Conservation (phyloP, 2,113 vertebrate genomes). For the Engystomops pustulosus region DNA sequence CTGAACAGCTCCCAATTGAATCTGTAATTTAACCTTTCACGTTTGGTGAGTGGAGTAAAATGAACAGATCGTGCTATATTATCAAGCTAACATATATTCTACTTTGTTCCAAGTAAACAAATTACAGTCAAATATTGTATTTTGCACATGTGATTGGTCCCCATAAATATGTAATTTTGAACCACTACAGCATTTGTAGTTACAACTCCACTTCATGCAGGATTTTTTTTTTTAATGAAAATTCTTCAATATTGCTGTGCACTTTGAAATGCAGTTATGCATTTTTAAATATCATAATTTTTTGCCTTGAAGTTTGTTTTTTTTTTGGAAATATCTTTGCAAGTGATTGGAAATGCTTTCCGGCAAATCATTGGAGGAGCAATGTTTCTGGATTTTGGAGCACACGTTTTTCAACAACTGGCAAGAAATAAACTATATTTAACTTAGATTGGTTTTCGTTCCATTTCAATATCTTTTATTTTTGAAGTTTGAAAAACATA, state of each 20-base stretch:
- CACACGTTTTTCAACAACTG: slow-evolving; percentile 41
- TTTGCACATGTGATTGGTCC: slow-evolving; percentile 35
- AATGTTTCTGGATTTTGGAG: slow-evolving; percentile 39
- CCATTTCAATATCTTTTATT: slow-evolving; percentile 26
- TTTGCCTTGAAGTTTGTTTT: background rate
- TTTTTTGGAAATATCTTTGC: slow-evolving; percentile 7
- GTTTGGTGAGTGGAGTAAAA: background rate
- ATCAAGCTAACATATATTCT: background rate
- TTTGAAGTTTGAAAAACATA: background rate
- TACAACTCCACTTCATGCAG: background rate
- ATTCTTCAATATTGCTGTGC: background rate
- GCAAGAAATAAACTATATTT: slow-evolving; percentile 51
- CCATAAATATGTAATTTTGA: slow-evolving; percentile 34
- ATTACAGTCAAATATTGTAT: slow-evolving; percentile 26
- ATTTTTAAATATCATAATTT: background rate
- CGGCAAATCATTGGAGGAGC: slow-evolving; percentile 15
- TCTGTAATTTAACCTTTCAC: background rate
- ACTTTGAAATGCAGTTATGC: background rate
- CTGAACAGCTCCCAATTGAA: background rate
- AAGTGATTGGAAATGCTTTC: slow-evolving; percentile 4
- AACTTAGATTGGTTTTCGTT: slow-evolving; percentile 29
- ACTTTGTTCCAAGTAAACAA: slow-evolving; percentile 16
- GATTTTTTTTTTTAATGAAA: background rate
- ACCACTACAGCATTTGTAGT: background rate
- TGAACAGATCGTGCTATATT: slow-evolving; percentile 14